Evolutionary conservation across 2,797 vertebrate genomes (phyloP).

Genomic region (Brotogeris chrysoptera): DNA sequence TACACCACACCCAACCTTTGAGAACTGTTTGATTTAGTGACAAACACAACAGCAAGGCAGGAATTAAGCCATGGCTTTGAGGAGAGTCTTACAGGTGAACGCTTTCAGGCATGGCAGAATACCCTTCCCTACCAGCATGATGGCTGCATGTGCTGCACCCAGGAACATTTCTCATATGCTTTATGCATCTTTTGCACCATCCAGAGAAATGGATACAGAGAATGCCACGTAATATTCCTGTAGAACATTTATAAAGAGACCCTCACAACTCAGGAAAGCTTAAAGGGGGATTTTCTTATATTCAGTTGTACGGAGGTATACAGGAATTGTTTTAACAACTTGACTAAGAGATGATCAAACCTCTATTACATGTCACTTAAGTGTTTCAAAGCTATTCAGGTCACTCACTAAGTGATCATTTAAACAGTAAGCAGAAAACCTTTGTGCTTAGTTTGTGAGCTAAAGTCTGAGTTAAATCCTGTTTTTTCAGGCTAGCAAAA

Average conservation of each 20-base stretch:
- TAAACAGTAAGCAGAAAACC: not conserved
- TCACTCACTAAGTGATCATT: not conserved
- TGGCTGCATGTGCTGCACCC: not conserved
- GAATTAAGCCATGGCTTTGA: not conserved
- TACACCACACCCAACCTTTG: not conserved
- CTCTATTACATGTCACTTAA: not conserved
- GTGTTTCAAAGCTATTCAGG: not conserved
- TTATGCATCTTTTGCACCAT: not conserved
- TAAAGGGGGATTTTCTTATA: not conserved
- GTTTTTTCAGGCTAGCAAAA: not conserved
- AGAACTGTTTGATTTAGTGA: not conserved
- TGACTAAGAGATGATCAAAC: not conserved
- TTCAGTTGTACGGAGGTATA: not conserved
- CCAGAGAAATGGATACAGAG: not conserved
- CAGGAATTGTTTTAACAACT: not conserved
- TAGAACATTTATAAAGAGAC: not conserved
- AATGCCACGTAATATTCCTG: not conserved
- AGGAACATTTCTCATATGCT: not conserved
- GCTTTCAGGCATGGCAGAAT: not conserved
- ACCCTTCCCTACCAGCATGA: not conserved
- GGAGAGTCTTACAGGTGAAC: not conserved
- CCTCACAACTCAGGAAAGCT: not conserved
- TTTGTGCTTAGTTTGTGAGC: not conserved
- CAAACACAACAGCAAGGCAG: not conserved
- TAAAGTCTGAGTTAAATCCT: not conserved